These are phyloP conservation scores for Drosophila emarginata DNA, from an alignment of 2,888 invertebrate genomes.

Conservation along the genomic window DNA sequence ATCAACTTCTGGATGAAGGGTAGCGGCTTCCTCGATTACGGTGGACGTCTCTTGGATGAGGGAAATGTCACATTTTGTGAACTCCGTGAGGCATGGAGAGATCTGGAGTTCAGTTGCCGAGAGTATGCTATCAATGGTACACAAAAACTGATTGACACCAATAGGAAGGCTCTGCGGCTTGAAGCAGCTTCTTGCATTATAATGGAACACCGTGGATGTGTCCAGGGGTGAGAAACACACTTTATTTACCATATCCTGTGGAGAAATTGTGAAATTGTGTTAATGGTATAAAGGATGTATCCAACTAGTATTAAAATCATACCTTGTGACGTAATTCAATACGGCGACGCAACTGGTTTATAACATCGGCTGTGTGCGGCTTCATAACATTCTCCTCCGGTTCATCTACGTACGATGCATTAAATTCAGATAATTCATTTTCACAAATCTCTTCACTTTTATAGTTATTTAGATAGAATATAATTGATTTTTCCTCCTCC, in stretches of 20 bases:
- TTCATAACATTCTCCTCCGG: neutral
- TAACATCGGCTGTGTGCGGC: neutral
- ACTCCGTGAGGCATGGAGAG: slow-evolving; percentile 79
- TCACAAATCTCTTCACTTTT: neutral
- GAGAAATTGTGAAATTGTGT: neutral
- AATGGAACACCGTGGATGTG: slow-evolving; percentile 75
- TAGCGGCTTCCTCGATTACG: slow-evolving; percentile 82
- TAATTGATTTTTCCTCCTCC: slow-evolving; percentile 8
- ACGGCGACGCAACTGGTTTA: slow-evolving; percentile 37
- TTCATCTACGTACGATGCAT: neutral
- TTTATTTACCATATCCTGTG: slow-evolving; percentile 48
- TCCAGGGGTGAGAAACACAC: slow-evolving; percentile 73
- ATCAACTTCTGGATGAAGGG: slow-evolving; percentile 81
- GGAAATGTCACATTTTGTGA: slow-evolving; percentile 82
- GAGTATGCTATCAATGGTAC: slow-evolving; percentile 70
- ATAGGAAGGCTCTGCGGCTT: slow-evolving; percentile 65
- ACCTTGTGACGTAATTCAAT: slow-evolving; percentile 40
- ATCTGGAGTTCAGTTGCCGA: slow-evolving; percentile 74
- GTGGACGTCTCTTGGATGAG: slow-evolving; percentile 84
- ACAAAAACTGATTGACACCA: slow-evolving; percentile 70
- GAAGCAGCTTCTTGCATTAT: slow-evolving; percentile 65
- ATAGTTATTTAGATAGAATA: neutral
- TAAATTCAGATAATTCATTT: neutral
- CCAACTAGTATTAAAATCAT: neutral
- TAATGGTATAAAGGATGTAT: neutral